These are phyloP conservation scores for Oryzias woworae DNA, from an alignment of 2,113 vertebrate genomes.

Conservation along the genomic window DNA sequence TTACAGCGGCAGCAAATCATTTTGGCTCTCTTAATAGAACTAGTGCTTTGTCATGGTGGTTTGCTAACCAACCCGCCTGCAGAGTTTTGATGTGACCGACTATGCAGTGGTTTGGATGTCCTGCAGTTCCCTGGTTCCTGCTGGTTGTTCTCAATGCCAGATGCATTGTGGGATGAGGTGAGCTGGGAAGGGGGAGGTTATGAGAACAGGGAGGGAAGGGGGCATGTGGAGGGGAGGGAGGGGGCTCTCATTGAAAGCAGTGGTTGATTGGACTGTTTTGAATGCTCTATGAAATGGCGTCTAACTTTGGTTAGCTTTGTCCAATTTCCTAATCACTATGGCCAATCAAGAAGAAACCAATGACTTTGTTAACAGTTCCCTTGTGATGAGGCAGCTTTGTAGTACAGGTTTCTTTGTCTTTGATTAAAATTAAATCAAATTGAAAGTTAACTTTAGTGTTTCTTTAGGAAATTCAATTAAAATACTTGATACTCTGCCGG, in stretches of 20 bases:
- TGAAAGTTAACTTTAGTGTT: background rate
- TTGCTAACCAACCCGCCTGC: slow-evolving; percentile 27
- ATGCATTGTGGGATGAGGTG: slow-evolving; percentile 81
- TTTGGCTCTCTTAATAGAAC: slow-evolving; percentile 15
- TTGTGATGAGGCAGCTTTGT: slow-evolving; percentile 94
- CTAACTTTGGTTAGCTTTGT: slow-evolving; percentile 66
- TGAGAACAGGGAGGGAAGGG: slow-evolving; percentile 64
- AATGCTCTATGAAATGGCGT: slow-evolving; percentile 82
- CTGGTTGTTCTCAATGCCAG: slow-evolving; percentile 94
- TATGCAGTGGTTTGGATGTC: slow-evolving; percentile 53
- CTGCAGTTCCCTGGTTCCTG: slow-evolving; percentile 90
- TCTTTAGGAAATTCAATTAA: slow-evolving; percentile 59
- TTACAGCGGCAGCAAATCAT: background rate
- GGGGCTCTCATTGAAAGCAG: slow-evolving; percentile 80
- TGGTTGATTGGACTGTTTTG: slow-evolving; percentile 82
- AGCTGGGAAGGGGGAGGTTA: slow-evolving; percentile 65
- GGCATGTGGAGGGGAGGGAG: slow-evolving; percentile 31
- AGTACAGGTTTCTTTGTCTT: slow-evolving; percentile 48
- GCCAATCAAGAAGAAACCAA: slow-evolving; percentile 61
- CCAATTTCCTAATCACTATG: slow-evolving; percentile 54
- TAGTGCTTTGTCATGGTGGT: slow-evolving; percentile 35
- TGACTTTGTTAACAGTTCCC: slow-evolving; percentile 60
- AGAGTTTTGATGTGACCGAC: slow-evolving; percentile 53
- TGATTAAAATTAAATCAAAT: slow-evolving; percentile 36
- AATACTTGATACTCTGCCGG: slow-evolving; percentile 53